A percentile compares a stretch with the other conserved stretches of the same genome.
These are phyloP conservation scores for Callyntrura sp. DNA, from an alignment of 2,888 invertebrate genomes.

Conservation along the genomic window DNA sequence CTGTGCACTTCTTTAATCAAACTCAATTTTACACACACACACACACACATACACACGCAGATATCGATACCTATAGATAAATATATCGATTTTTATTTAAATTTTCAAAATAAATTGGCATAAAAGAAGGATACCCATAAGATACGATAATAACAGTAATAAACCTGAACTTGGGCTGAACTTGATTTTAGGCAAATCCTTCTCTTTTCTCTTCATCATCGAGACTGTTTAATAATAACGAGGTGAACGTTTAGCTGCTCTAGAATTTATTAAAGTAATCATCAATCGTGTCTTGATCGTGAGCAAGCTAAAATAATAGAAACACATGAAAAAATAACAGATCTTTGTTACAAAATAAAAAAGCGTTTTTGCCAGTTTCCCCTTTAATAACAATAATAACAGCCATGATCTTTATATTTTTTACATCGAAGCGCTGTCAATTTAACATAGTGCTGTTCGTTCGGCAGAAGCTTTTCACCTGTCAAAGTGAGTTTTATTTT, in stretches of 20 bases:
- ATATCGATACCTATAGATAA: background rate
- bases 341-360: constrained; percentile 34
- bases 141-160: constrained; percentile 59
- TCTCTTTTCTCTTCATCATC: constrained; percentile 2
- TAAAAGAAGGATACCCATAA: constrained; percentile 39
- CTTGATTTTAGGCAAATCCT: constrained; percentile 34
- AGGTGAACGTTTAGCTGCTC: constrained; percentile 62
- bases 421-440: constrained; percentile 9
- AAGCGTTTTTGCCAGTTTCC: constrained; percentile 28
- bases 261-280: constrained; percentile 54
- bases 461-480: constrained; percentile 18
- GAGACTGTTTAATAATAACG: constrained; percentile 41
- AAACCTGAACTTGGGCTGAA: constrained; percentile 46
- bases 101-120: constrained; percentile 50
- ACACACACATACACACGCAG: too few relatives aligned
- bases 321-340: constrained; percentile 39
- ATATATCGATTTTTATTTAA: constrained; percentile 52
- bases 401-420: constrained; percentile 1
- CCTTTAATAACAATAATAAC: constrained; percentile 9
- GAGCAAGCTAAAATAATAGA: constrained; percentile 48
- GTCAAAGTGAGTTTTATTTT: constrained; percentile 41
- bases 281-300: constrained; percentile 47
- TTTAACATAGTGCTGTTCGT: background rate
- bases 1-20: constrained; percentile 8
- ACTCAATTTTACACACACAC: background rate